Conservation (phyloP, 2,888 invertebrate species). For the Pristionchus mayeri region DNA sequence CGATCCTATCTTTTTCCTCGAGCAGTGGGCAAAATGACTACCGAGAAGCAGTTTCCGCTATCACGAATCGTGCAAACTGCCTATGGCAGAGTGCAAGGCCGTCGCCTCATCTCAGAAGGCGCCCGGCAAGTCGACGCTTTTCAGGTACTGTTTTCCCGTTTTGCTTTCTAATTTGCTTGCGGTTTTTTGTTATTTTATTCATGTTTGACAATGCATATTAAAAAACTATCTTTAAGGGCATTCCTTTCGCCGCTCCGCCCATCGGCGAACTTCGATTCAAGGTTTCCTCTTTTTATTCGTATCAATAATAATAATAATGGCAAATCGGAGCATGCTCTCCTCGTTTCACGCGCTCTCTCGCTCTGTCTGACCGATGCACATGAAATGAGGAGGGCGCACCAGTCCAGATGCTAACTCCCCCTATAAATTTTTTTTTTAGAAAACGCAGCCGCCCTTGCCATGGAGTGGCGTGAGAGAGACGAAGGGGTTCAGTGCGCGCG, state of each 20-base stretch:
- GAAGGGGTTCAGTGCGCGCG: conserved; percentile 58
- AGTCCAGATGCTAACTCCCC: too few relatives aligned
- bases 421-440: too few relatives aligned
- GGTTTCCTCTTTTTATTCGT: neutral
- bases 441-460: neutral
- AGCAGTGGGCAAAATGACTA: neutral
- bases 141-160: neutral
- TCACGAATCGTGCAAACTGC: conserved; percentile 17
- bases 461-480: conserved; percentile 58
- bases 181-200: neutral
- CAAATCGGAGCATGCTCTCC: too few relatives aligned
- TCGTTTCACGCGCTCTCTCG: too few relatives aligned
- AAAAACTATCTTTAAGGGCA: neutral
- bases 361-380: too few relatives aligned
- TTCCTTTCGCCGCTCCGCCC: neutral
- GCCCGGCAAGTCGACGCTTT: conserved; percentile 33
- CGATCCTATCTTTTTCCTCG: neutral
- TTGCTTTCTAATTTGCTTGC: too few relatives aligned
- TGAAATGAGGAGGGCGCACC: too few relatives aligned
- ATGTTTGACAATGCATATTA: neutral
- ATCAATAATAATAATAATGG: too few relatives aligned
- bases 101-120: conserved; percentile 8
- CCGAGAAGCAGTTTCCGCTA: neutral
- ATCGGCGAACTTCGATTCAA: conserved; percentile 13
- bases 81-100: conserved; percentile 17